Evolutionary conservation across 1,140 invertebrate species (phyloP), one percentile per base, ranked within the genome.

Genomic region (Grapholita molesta): DNA sequence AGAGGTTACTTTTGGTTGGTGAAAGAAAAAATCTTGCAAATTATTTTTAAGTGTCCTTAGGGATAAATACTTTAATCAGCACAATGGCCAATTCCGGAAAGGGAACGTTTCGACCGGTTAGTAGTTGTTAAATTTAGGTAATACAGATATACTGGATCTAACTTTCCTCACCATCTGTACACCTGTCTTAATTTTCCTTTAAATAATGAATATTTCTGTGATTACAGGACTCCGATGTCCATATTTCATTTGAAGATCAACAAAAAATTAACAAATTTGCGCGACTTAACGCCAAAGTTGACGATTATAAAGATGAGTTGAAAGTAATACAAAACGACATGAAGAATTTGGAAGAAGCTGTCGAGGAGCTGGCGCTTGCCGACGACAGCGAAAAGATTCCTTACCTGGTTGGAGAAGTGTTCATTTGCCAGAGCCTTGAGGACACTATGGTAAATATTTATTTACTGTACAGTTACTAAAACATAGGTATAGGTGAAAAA

Each of bases 251-350:
- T 85, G 98, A 99, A 91, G 98, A 99, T 93, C 99, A 99, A 92
- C 97, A 98, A 82, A 98, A 98, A 92, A 99, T 99, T 71, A 99
- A 99, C 88, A 96, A 96, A 89, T 99, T 99, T 93, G 98, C 99
- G 3, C 93, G 97, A 71, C 94, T 96, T 67, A 99, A 99, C 94
- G 97, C 97, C 1, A 96, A 96, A 88, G 93, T 98, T 74, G 97
- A 98, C 82, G 97, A 99, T 85, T 92, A 96, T 7, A 98, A 98
- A 88, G 96, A 98, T 72, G 97, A 99, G 88, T 88, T 99, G n/a
- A 97, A 97, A 92, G 82, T 93, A 11, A 98, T 97, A 93, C 95
- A 97, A 94, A 97, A 98, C 89, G 96, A 98, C 79, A 92, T 99
- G 35, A 96, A 98, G 83, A 99, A 98, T 92, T 90, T 99, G 15